Evolutionary conservation across 2,113 vertebrate genomes (phyloP).

Genomic region (Clinocottus analis): DNA sequence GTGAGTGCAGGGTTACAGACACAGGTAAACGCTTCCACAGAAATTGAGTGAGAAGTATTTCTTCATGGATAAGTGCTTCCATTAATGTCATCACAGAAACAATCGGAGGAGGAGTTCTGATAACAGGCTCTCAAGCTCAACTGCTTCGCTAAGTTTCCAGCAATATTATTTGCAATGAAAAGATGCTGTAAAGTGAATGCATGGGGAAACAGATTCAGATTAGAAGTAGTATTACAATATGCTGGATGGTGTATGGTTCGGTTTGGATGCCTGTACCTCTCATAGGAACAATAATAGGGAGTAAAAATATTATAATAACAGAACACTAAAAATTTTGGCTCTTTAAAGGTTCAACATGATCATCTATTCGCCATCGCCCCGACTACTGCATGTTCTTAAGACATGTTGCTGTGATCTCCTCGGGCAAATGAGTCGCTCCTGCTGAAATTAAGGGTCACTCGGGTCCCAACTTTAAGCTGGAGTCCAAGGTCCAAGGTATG

Average conservation of each 20-base stretch:
- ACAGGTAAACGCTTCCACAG: slow-evolving; percentile 47
- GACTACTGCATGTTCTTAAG: slow-evolving; percentile 28
- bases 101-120: not conserved
- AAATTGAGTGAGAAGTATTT: slow-evolving; percentile 8
- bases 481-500: slow-evolving; percentile 43
- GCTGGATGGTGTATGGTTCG: slow-evolving; percentile 10
- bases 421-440: not conserved
- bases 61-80: slow-evolving; percentile 26
- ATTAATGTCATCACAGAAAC: not conserved
- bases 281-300: slow-evolving; percentile 22
- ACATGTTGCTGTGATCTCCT: slow-evolving; percentile 38
- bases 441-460: slow-evolving; percentile 38
- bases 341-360: slow-evolving; percentile 48
- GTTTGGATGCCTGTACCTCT: slow-evolving; percentile 25
- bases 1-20: slow-evolving; percentile 59
- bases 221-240: slow-evolving; percentile 40
- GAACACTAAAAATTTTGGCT: slow-evolving; percentile 65
- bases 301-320: slow-evolving; percentile 24
- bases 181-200: slow-evolving; percentile 2
- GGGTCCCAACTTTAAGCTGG: slow-evolving; percentile 46
- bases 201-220: not conserved
- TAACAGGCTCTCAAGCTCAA: slow-evolving; percentile 7
- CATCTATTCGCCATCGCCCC: slow-evolving; percentile 29
- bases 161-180: not conserved
- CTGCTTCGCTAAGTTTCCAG: slow-evolving; percentile 44